Percentiles rank a stretch among this genome's conserved stretches.
These are phyloP conservation scores for Ylistrum balloti DNA, from an alignment of 1,140 invertebrate genomes.

Conservation along the genomic window DNA sequence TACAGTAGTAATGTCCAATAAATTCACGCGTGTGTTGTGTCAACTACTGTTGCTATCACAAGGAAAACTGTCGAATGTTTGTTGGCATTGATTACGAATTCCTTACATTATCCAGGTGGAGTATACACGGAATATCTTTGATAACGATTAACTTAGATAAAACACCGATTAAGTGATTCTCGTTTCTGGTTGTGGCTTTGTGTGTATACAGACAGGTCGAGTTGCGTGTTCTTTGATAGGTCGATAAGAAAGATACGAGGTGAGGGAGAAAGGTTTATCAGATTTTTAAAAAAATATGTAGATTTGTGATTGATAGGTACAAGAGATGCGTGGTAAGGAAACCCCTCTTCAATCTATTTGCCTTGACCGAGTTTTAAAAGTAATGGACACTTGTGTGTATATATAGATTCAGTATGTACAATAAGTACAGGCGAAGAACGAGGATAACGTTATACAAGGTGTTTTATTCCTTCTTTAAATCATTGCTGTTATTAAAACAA, in stretches of 20 bases:
- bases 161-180: background rate
- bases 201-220: background rate
- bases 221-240: background rate
- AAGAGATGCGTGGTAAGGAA: background rate
- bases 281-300: background rate
- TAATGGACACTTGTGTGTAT: too few relatives aligned
- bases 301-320: background rate
- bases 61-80: background rate
- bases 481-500: too few relatives aligned
- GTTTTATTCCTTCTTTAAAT: too few relatives aligned
- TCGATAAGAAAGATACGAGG: background rate
- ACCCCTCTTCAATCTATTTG: background rate
- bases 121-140: background rate
- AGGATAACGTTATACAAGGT: too few relatives aligned
- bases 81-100: background rate
- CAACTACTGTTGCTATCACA: background rate
- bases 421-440: too few relatives aligned
- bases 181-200: background rate
- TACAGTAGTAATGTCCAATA: background rate
- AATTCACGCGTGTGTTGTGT: background rate
- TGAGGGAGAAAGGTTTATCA: background rate
- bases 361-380: background rate
- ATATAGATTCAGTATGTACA: too few relatives aligned
- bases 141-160: background rate
- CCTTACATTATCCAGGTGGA: background rate